Base-by-base conservation (phyloP, 2,888 invertebrate genomes). In the Micropterix aruncella region DNA sequence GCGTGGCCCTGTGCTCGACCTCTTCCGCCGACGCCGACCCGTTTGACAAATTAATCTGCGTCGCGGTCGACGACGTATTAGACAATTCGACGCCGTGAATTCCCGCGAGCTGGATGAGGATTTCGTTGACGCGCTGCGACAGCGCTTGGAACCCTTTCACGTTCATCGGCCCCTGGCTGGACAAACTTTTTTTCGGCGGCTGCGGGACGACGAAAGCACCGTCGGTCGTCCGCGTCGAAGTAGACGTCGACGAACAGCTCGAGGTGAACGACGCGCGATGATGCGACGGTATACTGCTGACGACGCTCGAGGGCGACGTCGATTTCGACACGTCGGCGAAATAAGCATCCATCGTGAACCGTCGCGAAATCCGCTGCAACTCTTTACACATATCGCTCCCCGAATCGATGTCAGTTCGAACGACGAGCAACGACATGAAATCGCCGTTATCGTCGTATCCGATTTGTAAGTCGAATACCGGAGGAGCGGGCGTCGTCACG, bases 201-300 rank as follows among this genome's bases (percentile, higher is more conserved):
- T 65, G 70, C 1, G 71, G 71, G 1, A 72, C 70, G 0, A 70
- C 66, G 43, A 72, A 72, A 2, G 62, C 60, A 0, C 71, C 71
- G 45, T 72, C 71, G 43, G 67, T 70, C 0, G 71, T 71, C 37
- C 71, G 55, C 15, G 51, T 52, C 44, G 69, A 69, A 3, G 47
- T 38, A 0, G 59, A 54, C 0, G 64, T 60, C 0, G 70, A 68
- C 0, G 70, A 66, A 47, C 67, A 66, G 2, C 64, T 60, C 1
- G 71, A 70, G 1, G 63, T 65, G 44, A 66, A 70, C 2, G 70
- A 71, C 1, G 61, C 60, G 51, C 66, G 63, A 47, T 65, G 66
- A 0, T 38, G 49, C 2, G 47, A 39, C 3, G 47, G 46, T 14
- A 46, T 46, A 1, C 62, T 62, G 49, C 70, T 70, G 0, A 70